These are phyloP conservation scores for Taurulus bubalis DNA, from an alignment of 2,113 vertebrate species.

Conservation along the genomic window DNA sequence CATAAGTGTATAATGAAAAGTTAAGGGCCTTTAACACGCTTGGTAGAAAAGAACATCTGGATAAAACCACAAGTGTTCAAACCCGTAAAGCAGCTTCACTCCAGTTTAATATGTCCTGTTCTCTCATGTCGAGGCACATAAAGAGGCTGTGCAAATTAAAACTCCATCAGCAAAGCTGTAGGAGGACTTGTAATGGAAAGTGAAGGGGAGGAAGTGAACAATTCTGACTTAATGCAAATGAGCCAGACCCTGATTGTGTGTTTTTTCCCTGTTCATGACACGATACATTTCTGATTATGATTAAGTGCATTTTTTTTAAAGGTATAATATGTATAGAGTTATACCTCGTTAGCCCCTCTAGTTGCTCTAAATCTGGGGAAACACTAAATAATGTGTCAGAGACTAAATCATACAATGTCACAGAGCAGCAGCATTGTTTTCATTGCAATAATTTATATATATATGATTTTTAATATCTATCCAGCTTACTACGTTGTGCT, in stretches of 20 bases:
- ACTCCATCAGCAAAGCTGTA: slow-evolving; percentile 54
- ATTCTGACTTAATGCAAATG: slow-evolving; percentile 41
- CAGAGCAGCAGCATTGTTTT: neutral
- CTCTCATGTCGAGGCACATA: slow-evolving; percentile 45
- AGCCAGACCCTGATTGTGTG: slow-evolving; percentile 15
- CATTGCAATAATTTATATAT: neutral
- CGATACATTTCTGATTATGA: neutral
- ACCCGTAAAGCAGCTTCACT: slow-evolving; percentile 44
- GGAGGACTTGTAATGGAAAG: slow-evolving; percentile 62
- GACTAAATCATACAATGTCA: neutral
- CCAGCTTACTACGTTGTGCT: neutral
- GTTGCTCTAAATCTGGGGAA: too few species aligned
- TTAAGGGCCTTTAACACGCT: slow-evolving; percentile 23
- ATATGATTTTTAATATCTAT: neutral
- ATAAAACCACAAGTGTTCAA: slow-evolving; percentile 40
- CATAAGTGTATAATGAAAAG: slow-evolving; percentile 19
- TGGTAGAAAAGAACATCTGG: slow-evolving; percentile 37
- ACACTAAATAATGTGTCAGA: too few species aligned
- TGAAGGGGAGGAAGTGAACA: slow-evolving; percentile 47
- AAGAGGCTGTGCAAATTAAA: slow-evolving; percentile 68
- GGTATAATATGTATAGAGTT: neutral
- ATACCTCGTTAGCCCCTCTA: too few species aligned
- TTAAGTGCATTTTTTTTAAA: neutral
- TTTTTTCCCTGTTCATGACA: slow-evolving; percentile 32
- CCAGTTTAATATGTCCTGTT: slow-evolving; percentile 46